These are phyloP conservation scores for Cataglyphis rosenhaueri DNA, from an alignment of 2,888 invertebrate genomes.

Conservation along the genomic window DNA sequence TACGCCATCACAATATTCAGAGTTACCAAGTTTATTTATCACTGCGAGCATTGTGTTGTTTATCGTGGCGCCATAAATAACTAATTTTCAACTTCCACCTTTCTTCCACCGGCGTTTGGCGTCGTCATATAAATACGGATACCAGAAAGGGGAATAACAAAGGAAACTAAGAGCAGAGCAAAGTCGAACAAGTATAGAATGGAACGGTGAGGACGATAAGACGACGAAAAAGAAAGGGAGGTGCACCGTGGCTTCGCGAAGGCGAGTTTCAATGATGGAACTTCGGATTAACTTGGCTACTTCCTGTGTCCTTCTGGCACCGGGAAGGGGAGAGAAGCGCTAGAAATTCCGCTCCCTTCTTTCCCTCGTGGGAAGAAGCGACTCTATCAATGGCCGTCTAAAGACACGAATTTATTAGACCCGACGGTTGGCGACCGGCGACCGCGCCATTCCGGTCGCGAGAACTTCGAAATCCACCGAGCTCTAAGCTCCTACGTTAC, in stretches of 20 bases:
- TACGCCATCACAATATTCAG: not conserved
- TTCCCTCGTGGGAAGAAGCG: slow-evolving; percentile 38
- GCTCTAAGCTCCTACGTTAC: slow-evolving; percentile 35
- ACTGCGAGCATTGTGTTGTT: slow-evolving; percentile 22
- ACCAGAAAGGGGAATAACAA: slow-evolving; percentile 28
- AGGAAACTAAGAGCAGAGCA: slow-evolving; percentile 21
- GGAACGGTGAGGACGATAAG: not conserved
- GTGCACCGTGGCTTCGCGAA: slow-evolving; percentile 28
- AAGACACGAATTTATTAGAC: slow-evolving; percentile 72
- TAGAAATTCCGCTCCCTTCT: slow-evolving; percentile 50
- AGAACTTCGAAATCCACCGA: slow-evolving; percentile 47
- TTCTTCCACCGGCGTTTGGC: slow-evolving; percentile 27
- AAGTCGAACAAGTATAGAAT: slow-evolving; percentile 38
- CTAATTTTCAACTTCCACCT: slow-evolving; percentile 41
- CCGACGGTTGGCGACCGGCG: slow-evolving; percentile 44
- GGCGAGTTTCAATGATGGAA: slow-evolving; percentile 75
- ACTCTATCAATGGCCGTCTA: slow-evolving; percentile 68
- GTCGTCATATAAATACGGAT: slow-evolving; percentile 41
- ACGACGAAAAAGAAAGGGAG: slow-evolving; percentile 10
- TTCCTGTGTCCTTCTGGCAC: slow-evolving; percentile 38
- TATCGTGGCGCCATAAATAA: slow-evolving; percentile 33
- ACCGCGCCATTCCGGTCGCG: slow-evolving; percentile 35
- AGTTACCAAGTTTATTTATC: slow-evolving; percentile 36
- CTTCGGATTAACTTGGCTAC: slow-evolving; percentile 66
- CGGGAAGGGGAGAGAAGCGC: slow-evolving; percentile 35